Percentiles rank a stretch among this genome's conserved stretches.
phyloP scores from a whole-genome alignment of 2,113 vertebrate genomes.

The Hystrix brachyura region DNA sequence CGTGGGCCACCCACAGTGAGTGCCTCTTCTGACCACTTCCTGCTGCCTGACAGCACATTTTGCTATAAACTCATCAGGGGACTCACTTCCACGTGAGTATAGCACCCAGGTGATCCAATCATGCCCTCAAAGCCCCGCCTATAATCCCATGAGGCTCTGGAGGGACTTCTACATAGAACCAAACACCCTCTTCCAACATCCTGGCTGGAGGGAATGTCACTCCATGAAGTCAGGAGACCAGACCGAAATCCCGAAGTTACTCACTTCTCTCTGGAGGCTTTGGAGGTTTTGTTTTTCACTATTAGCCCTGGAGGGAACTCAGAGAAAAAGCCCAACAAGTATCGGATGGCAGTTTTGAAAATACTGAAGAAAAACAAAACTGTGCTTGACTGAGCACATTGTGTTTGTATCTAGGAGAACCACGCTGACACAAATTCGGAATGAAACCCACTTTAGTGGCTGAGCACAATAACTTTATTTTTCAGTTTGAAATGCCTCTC shows the following conservation, averaged over 20 bases:
- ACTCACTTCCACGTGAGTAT: not conserved
- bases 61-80: not conserved
- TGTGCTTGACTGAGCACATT: not conserved
- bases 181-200: not conserved
- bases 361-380: not conserved
- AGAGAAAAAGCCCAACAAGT: not conserved
- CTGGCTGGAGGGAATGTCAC: not conserved
- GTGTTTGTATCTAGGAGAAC: no score
- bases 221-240: not conserved
- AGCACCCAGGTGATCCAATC: no score
- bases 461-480: no score
- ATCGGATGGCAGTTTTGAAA: not conserved
- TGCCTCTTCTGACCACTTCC: not conserved
- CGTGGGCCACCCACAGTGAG: not conserved
- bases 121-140: not conserved
- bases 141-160: not conserved
- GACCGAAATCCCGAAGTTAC: not conserved
- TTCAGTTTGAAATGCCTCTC: no score
- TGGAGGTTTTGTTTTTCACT: not conserved
- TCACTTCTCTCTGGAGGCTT: not conserved
- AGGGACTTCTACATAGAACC: not conserved
- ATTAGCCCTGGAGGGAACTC: not conserved
- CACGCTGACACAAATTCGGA: no score
- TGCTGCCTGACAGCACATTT: not conserved
- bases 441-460: no score